Evolutionary conservation across 2,113 vertebrate species (phyloP).

Genomic region (Suricata suricatta): DNA sequence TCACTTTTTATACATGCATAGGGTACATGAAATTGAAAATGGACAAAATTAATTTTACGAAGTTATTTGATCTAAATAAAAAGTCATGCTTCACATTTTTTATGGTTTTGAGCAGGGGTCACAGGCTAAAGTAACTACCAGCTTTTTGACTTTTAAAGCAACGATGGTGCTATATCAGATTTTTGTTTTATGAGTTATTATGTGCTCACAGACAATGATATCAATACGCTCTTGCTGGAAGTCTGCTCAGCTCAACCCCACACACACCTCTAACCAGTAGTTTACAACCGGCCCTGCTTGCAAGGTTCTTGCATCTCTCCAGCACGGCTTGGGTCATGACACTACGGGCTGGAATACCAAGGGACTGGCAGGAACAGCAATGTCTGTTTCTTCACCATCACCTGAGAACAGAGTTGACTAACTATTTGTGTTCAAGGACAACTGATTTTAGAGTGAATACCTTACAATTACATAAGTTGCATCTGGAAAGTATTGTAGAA

Average conservation of each 20-base stretch:
- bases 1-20: neutral
- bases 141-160: conserved; percentile 2
- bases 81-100: neutral
- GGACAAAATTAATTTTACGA: neutral
- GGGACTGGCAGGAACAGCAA: neutral
- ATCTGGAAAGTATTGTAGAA: neutral
- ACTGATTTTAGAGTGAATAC: neutral
- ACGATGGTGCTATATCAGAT: neutral
- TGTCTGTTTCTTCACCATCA: neutral
- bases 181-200: neutral
- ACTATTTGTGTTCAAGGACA: neutral
- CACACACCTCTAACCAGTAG: rapidly evolving
- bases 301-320: neutral
- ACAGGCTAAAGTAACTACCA: neutral
- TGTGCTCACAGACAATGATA: neutral
- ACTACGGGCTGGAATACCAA: neutral
- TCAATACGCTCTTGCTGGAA: neutral
- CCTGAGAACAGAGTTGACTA: neutral
- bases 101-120: neutral
- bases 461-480: neutral
- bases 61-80: conserved; percentile 15
- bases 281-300: neutral
- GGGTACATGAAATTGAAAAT: neutral
- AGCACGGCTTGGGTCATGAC: neutral
- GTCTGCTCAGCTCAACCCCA: neutral